Conservation (phyloP, 2,797 vertebrate species). For the Eremophila alpestris region DNA sequence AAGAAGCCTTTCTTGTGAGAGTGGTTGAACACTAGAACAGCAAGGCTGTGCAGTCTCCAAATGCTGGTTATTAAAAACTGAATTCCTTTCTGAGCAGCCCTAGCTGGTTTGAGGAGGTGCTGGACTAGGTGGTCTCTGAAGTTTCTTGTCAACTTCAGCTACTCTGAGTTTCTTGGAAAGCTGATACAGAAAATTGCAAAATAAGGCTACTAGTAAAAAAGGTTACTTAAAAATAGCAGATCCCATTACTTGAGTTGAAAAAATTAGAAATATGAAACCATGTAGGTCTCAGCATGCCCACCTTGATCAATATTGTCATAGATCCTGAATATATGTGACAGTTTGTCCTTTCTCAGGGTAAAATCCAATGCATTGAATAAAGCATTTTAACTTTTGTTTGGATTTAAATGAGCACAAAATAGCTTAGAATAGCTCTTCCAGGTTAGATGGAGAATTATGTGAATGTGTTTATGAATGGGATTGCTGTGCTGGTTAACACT, state of each 20-base stretch:
- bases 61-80: not conserved
- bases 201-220: not conserved
- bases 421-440: not conserved
- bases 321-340: not conserved
- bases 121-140: not conserved
- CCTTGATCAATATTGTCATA: not conserved
- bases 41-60: not conserved
- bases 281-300: not conserved
- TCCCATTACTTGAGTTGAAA: not conserved
- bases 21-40: not conserved
- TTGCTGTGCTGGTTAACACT: not conserved
- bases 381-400: not conserved
- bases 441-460: not conserved
- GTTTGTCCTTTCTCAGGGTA: not conserved
- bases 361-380: not conserved
- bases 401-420: not conserved
- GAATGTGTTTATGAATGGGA: not conserved
- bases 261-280: not conserved
- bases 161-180: not conserved
- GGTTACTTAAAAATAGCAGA: not conserved
- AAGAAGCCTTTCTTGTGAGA: not conserved
- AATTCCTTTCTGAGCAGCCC: not conserved
- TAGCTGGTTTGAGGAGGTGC: not conserved
- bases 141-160: not conserved
- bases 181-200: not conserved